phyloP scores from a whole-genome alignment of 1,140 invertebrate genomes.

The Cryptotermes secundus region DNA sequence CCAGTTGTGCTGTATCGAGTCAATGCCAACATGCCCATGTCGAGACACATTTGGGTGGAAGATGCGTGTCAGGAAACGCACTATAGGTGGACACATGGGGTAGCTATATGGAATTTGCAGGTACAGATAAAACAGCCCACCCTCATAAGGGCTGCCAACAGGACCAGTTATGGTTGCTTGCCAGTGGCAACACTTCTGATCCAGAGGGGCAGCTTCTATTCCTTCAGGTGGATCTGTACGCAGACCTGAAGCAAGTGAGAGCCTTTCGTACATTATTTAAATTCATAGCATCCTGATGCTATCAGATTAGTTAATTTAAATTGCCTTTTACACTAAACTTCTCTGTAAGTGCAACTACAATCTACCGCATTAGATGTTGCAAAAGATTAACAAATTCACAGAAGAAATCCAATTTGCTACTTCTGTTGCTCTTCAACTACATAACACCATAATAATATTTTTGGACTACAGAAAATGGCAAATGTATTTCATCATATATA shows the following conservation, averaged over 20 bases:
- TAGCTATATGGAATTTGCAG: slow-evolving; percentile 75
- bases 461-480: no score
- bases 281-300: no score
- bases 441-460: no score
- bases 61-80: slow-evolving; percentile 86
- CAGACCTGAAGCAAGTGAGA: slow-evolving; percentile 50
- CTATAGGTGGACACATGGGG: slow-evolving; percentile 87
- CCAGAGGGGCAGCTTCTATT: slow-evolving; percentile 83
- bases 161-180: slow-evolving; percentile 89
- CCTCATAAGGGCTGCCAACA: slow-evolving; percentile 87
- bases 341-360: no score
- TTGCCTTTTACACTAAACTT: no score
- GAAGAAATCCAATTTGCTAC: no score
- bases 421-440: no score
- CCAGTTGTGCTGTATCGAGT: slow-evolving; percentile 96
- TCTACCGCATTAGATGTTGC: no score
- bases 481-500: no score
- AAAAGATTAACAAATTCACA: no score
- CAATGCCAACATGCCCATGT: slow-evolving; percentile 94
- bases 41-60: slow-evolving; percentile 93
- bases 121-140: slow-evolving; percentile 92
- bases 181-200: slow-evolving; percentile 83
- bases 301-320: no score
- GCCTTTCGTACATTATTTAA: no score
- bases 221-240: slow-evolving; percentile 85